Evolutionary conservation across 2,888 invertebrate genomes (phyloP).

Genomic region (Blomia tropicalis): DNA sequence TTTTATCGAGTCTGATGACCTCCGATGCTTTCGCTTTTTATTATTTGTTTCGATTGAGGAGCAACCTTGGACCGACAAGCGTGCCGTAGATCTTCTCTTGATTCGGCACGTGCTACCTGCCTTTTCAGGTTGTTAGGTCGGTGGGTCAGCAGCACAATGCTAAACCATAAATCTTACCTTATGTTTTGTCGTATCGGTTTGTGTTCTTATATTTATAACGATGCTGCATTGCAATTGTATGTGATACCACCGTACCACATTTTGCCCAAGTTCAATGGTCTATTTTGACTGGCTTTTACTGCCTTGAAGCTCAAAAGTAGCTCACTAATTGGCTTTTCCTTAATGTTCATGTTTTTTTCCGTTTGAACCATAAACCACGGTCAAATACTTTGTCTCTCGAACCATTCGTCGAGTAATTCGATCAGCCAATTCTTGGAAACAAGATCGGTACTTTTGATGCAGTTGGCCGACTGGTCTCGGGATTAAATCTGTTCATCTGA

Average conservation of each 20-base stretch:
- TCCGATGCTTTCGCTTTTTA: neutral
- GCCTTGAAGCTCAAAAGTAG: neutral
- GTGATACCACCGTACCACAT: too few relatives aligned
- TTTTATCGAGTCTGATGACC: neutral
- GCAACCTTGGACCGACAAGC: too few relatives aligned
- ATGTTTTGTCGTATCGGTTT: neutral
- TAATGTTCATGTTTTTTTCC: neutral
- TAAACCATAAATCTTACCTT: constrained; percentile 5
- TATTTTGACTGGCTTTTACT: constrained; percentile 10
- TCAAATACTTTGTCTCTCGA: neutral
- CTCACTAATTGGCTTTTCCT: neutral
- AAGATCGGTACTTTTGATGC: neutral
- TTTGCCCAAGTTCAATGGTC: too few relatives aligned
- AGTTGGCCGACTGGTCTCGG: neutral
- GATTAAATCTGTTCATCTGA: neutral
- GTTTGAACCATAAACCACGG: neutral
- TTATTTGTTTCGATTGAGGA: too few relatives aligned
- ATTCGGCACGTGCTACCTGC: neutral
- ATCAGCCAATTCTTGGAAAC: neutral
- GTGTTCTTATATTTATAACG: neutral
- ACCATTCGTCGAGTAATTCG: neutral
- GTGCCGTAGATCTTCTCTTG: too few relatives aligned
- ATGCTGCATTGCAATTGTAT: neutral
- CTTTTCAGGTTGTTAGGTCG: constrained; percentile 12
- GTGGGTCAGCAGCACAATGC: constrained; percentile 10